A percentile compares a stretch with the other conserved stretches of the same genome.
Evolutionary conservation across 2,113 vertebrate species (phyloP).

Genomic region (Elgaria multicarinata): DNA sequence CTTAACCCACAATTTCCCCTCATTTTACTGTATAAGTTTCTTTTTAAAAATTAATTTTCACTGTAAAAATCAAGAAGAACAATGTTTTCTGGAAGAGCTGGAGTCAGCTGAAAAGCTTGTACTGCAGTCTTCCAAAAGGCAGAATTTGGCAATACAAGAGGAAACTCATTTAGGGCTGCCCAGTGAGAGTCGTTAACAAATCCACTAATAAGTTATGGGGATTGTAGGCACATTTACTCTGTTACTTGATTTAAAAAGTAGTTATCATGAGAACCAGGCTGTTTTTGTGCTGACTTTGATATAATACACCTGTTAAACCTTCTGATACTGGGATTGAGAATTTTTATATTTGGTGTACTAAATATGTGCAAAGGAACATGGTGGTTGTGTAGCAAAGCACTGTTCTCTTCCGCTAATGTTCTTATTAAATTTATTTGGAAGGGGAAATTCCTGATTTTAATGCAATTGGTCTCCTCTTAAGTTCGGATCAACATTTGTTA

Average conservation of each 20-base stretch:
- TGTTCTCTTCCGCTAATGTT: not conserved
- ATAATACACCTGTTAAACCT: constrained; percentile 13
- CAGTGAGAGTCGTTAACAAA: constrained; percentile 18
- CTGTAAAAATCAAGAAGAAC: not conserved
- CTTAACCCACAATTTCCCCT: not conserved
- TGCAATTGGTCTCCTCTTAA: not conserved
- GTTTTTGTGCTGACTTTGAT: constrained; percentile 18
- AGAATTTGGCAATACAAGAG: constrained; percentile 11
- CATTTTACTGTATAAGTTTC: not conserved
- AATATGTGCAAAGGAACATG: not conserved
- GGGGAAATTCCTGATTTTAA: not conserved
- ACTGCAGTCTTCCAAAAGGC: constrained; percentile 13
- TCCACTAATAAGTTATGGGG: constrained; percentile 19
- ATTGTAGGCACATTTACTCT: constrained; percentile 19
- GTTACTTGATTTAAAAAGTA: constrained; percentile 20
- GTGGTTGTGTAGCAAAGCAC: not conserved
- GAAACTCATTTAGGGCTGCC: constrained; percentile 17
- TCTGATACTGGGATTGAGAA: not conserved
- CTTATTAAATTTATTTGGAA: not conserved
- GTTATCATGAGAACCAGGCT: constrained; percentile 19
- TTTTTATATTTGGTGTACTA: not conserved
- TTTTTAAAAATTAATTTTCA: not conserved
- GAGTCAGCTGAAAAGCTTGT: constrained; percentile 18
- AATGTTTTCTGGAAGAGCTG: not conserved
- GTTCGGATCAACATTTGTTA: not conserved